Base-by-base conservation (phyloP, 2,113 vertebrate species). In the Alethe castanea region DNA sequence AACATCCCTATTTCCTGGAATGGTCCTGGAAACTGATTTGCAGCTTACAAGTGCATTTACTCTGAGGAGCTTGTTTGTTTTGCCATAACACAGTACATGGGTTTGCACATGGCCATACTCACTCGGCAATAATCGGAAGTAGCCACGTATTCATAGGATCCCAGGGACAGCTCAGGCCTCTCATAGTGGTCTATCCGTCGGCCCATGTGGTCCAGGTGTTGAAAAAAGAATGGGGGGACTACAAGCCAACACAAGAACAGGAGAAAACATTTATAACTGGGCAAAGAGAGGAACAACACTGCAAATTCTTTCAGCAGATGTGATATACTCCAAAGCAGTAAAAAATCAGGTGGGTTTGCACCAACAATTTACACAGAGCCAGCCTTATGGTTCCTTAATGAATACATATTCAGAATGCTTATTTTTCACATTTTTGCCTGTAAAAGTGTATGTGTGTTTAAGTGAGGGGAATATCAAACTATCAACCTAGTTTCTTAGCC, bases 81-180 rank as follows among this genome's bases (percentile, higher is more conserved):
- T 76, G 86, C 77, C 40, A 28, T 20, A 17, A 20, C 44, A 1
- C 2, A 17, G 18, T 10, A 31, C 38, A 38, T 3, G 14, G 78
- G 7, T 54, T 56, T 40, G 35, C n/a, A 45, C 28, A 6, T 47
- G 77, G 53, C 86, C 66, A 74, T 64, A 97, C 94, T 96, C 97
- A 99, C 99, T 97, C 98, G 98, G 98, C 99, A 99, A 87, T 99
- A 99, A 94, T 99, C 99, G 97, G 98, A 61, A 40, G 99, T 99
- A 78, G 99, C 99, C 25, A 96, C 90, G 14, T 98, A 99, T 78
- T 99, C 99, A 1, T 99, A 99, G 15, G 99, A 99, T n/a, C 99
- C 99, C 81, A 99, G 97, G 6, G 99, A 99, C 19, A 99, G 97
- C 95, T 99, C 99, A 2, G 99, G 99, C 94, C 98, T 98, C 94